A percentile compares a stretch with the other conserved stretches of the same genome.
Evolutionary conservation across 2,797 vertebrate species (phyloP).

Genomic region (Acanthopagrus latus): DNA sequence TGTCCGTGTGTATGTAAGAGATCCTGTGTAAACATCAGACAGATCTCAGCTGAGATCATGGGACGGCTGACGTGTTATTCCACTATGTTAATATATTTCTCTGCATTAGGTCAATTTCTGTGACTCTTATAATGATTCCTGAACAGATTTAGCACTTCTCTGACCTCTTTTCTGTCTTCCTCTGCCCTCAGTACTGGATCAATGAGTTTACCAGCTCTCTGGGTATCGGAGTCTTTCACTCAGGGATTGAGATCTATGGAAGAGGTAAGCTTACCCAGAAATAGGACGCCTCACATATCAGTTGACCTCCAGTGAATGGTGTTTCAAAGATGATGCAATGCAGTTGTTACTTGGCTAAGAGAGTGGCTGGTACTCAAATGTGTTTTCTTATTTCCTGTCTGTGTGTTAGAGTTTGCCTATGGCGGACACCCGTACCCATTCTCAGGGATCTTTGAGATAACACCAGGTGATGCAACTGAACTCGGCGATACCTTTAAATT

Average conservation of each 20-base stretch:
- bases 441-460: slow-evolving; percentile 99
- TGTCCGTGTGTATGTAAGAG: neutral
- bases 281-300: slow-evolving; percentile 13
- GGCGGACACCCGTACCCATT: slow-evolving; percentile 99
- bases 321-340: slow-evolving; percentile 3
- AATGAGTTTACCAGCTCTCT: slow-evolving; percentile 98
- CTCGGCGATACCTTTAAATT: slow-evolving; percentile 99
- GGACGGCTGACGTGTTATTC: neutral
- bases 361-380: neutral
- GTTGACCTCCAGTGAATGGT: slow-evolving; percentile 3
- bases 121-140: neutral
- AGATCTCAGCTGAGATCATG: slow-evolving; percentile 9
- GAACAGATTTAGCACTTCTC: neutral
- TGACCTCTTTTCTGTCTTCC: slow-evolving; percentile 1
- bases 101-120: neutral
- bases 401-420: slow-evolving; percentile 94
- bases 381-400: slow-evolving; percentile 11
- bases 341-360: neutral
- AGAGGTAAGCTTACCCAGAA: slow-evolving; percentile 88
- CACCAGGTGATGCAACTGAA: slow-evolving; percentile 96
- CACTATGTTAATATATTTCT: neutral
- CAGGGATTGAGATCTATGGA: slow-evolving; percentile 98
- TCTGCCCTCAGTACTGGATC: slow-evolving; percentile 93
- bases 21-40: slow-evolving; percentile 14
- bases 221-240: slow-evolving; percentile 99